A percentile compares a stretch with the other conserved stretches of the same genome.
phyloP scores from a whole-genome alignment of 2,888 invertebrate species.

The Anodontia alba region DNA sequence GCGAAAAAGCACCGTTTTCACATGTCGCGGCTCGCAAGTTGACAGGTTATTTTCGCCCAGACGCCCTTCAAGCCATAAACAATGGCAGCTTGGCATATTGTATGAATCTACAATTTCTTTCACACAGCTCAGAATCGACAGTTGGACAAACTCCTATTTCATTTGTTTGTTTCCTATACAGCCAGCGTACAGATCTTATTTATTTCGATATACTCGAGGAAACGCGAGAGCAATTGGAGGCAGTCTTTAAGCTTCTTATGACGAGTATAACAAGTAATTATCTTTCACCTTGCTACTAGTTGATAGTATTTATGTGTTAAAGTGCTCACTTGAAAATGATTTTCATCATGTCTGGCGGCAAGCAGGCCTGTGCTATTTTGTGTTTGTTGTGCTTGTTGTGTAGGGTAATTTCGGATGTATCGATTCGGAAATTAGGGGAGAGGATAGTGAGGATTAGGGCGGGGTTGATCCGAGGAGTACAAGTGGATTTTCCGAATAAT shows the following conservation, averaged over 20 bases:
- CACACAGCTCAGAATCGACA: not conserved
- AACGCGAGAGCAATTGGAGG: not conserved
- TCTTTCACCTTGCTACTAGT: not conserved
- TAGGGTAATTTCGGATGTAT: not conserved
- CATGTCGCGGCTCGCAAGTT: not conserved
- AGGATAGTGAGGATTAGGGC: conserved; percentile 16
- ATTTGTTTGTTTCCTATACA: conserved; percentile 3
- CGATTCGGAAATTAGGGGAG: conserved; percentile 8
- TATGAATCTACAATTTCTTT: conserved; percentile 18
- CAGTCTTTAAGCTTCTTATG: not conserved
- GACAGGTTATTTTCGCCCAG: not conserved
- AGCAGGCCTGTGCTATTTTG: not conserved
- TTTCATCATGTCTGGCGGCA: not conserved
- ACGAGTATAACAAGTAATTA: conserved; percentile 7
- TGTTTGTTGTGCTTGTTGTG: not conserved
- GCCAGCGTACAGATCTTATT: not conserved
- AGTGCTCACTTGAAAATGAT: not conserved
- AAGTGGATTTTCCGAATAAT: conserved; percentile 51
- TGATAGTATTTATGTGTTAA: not conserved
- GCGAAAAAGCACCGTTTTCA: too few species aligned
- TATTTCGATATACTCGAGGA: conserved; percentile 1
- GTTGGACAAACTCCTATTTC: conserved; percentile 9
- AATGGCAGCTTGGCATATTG: conserved; percentile 7
- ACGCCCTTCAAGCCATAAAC: not conserved
- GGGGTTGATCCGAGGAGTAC: conserved; percentile 41